phyloP scores from a whole-genome alignment of 2,888 invertebrate genomes.

The Hemaris fuciformis region DNA sequence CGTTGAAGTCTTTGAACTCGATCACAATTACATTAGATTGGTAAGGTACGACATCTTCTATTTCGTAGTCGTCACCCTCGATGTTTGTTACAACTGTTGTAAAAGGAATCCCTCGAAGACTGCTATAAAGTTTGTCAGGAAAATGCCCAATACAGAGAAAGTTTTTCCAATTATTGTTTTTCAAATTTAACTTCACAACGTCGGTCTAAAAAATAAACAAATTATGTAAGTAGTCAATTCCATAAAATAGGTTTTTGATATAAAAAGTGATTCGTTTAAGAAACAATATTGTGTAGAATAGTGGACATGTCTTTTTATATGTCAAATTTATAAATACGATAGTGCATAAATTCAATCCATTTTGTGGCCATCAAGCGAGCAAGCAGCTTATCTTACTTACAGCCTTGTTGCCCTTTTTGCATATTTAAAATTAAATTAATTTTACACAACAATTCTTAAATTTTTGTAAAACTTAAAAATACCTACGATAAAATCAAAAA shows the following conservation, averaged over 20 bases:
- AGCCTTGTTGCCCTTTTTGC: no score
- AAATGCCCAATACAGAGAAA: slow-evolving; percentile 52
- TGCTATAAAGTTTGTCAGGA: slow-evolving; percentile 47
- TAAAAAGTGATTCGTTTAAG: not conserved
- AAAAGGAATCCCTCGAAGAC: slow-evolving; percentile 36
- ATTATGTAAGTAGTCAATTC: not conserved
- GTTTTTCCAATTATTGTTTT: slow-evolving; percentile 56
- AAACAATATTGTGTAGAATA: no score
- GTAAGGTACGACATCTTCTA: slow-evolving; percentile 50
- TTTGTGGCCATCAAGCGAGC: no score
- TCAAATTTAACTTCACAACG: slow-evolving; percentile 46
- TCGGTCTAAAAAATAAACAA: slow-evolving; percentile 46
- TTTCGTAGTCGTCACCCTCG: slow-evolving; percentile 40
- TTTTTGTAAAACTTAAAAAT: not conserved
- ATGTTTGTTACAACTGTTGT: slow-evolving; percentile 43
- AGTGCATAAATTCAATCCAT: no score
- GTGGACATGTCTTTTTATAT: no score
- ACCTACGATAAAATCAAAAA: slow-evolving; percentile 8
- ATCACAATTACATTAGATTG: slow-evolving; percentile 52
- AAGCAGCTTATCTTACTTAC: no score
- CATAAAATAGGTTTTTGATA: not conserved
- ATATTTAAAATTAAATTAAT: no score
- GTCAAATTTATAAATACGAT: no score
- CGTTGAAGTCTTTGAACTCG: slow-evolving; percentile 38
- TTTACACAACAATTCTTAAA: not conserved